These are phyloP conservation scores for Gouania willdenowi DNA, from an alignment of 2,797 vertebrate species.

Conservation along the genomic window DNA sequence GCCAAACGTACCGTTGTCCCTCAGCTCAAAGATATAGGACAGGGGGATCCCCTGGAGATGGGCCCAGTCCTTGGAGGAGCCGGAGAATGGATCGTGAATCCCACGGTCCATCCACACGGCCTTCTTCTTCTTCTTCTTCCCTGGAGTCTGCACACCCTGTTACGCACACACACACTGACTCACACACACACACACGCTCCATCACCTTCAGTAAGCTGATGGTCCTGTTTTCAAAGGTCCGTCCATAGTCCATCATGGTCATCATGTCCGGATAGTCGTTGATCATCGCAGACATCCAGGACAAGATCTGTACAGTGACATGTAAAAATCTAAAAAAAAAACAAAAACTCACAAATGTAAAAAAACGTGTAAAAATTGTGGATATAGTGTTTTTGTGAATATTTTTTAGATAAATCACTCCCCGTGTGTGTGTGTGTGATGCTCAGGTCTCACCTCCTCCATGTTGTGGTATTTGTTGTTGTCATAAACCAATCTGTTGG, in stretches of 20 bases:
- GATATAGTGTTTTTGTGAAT: too few relatives aligned
- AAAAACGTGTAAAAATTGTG: too few relatives aligned
- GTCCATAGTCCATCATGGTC: slow-evolving; percentile 28
- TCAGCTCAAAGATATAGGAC: slow-evolving; percentile 83
- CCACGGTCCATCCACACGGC: slow-evolving; percentile 83
- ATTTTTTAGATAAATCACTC: too few relatives aligned
- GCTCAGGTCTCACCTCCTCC: slow-evolving; percentile 51
- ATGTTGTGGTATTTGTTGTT: slow-evolving; percentile 64
- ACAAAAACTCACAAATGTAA: too few relatives aligned
- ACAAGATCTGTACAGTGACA: slow-evolving; percentile 29
- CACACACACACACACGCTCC: too few relatives aligned
- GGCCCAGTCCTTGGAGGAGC: slow-evolving; percentile 85
- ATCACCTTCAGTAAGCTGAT: slow-evolving; percentile 57
- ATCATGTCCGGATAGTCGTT: slow-evolving; percentile 36
- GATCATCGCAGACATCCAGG: slow-evolving; percentile 43
- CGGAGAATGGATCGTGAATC: slow-evolving; percentile 81
- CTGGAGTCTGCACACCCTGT: slow-evolving; percentile 45
- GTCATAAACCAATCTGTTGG: slow-evolving; percentile 43
- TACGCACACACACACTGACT: slow-evolving; percentile 8
- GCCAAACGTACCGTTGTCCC: slow-evolving; percentile 70
- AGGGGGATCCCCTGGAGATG: slow-evolving; percentile 75
- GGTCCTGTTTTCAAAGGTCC: slow-evolving; percentile 44
- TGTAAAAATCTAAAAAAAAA: too few relatives aligned
- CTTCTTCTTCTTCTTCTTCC: slow-evolving; percentile 46
- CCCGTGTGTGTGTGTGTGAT: too few relatives aligned